A percentile compares a stretch with the other conserved stretches of the same genome.
These are phyloP conservation scores for Platorchestia sp. DNA, from an alignment of 1,140 invertebrate genomes.

Conservation along the genomic window DNA sequence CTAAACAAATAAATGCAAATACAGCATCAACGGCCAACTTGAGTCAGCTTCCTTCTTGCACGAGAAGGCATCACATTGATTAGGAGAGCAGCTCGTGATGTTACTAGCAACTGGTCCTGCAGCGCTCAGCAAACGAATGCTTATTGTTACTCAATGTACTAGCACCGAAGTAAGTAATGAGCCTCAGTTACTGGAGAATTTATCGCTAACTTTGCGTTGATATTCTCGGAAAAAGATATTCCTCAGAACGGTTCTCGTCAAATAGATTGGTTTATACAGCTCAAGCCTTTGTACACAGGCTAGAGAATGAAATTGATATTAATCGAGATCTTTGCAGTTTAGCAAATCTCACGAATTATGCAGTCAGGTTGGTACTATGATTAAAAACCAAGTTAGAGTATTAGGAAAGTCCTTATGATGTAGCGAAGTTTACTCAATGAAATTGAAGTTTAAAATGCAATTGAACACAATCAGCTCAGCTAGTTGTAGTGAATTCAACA, in stretches of 20 bases:
- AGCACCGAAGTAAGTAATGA: background rate
- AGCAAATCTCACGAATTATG: background rate
- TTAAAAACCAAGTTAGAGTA: background rate
- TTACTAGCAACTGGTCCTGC: background rate
- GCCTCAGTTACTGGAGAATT: background rate
- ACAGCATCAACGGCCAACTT: background rate
- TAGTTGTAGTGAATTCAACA: too few relatives aligned
- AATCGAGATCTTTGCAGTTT: background rate
- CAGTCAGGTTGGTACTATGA: background rate
- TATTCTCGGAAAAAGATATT: background rate
- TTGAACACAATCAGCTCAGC: too few relatives aligned
- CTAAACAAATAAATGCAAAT: background rate
- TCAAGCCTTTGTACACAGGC: background rate
- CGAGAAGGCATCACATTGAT: background rate
- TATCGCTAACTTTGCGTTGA: background rate
- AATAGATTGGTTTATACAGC: background rate
- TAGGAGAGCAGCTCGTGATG: too few relatives aligned
- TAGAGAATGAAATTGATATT: background rate
- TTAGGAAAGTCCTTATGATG: too few relatives aligned
- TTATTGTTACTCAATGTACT: background rate
- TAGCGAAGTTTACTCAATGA: too few relatives aligned
- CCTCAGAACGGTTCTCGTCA: too few relatives aligned
- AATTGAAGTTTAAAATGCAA: too few relatives aligned
- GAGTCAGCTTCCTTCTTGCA: background rate
- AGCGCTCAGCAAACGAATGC: background rate